Conservation (phyloP, 2,797 vertebrate genomes). For the Phyllotis vaccarum region DNA sequence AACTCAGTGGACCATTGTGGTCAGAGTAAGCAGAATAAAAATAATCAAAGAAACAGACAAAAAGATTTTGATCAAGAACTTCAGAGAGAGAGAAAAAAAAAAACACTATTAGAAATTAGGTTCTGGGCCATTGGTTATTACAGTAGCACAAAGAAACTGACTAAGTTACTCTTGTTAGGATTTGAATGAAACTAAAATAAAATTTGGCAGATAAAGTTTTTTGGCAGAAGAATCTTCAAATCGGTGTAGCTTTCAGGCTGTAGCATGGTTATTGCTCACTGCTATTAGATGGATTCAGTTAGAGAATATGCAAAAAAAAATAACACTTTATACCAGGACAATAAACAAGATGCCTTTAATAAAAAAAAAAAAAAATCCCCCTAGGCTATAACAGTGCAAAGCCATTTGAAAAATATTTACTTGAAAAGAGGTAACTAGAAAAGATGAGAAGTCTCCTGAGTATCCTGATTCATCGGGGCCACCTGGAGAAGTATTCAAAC, state of each 20-base stretch:
- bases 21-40: not conserved
- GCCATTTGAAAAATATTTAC: not conserved
- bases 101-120: not conserved
- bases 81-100: not conserved
- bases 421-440: not conserved
- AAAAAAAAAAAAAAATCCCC: not conserved
- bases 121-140: not conserved
- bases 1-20: not conserved
- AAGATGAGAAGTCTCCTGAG: not conserved
- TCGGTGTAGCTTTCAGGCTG: not conserved
- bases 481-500: not conserved
- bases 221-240: not conserved
- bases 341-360: not conserved
- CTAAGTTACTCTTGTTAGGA: not conserved
- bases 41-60: not conserved
- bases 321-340: not conserved
- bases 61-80: not conserved
- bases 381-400: not conserved
- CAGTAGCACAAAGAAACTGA: not conserved
- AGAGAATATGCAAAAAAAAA: not conserved
- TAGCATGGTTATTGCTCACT: not conserved
- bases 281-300: not conserved
- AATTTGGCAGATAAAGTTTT: not conserved
- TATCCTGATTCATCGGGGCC: not conserved
- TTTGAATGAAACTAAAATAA: not conserved